Evolutionary conservation across 2,888 invertebrate genomes (phyloP).

Genomic region (Willowsia nigromaculata): DNA sequence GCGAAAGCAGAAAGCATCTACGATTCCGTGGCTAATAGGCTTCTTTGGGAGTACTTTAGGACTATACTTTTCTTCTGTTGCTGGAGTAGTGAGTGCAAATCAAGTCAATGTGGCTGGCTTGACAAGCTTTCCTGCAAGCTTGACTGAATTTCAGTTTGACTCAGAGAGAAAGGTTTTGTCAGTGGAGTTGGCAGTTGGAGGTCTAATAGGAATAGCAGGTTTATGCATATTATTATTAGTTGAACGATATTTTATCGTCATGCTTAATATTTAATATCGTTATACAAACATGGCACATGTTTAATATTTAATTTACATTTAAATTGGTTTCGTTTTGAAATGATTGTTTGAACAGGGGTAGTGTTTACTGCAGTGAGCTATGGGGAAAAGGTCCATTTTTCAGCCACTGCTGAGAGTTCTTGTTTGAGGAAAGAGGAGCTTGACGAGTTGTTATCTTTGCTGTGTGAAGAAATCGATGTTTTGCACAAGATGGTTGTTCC

Average conservation of each 20-base stretch:
- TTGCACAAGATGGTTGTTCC: not conserved
- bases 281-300: too few species aligned
- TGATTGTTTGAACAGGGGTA: constrained; percentile 4
- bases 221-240: too few species aligned
- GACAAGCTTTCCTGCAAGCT: constrained; percentile 45
- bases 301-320: not conserved
- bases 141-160: not conserved
- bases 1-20: constrained; percentile 37
- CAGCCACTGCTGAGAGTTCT: constrained; percentile 41
- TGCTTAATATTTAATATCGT: too few species aligned
- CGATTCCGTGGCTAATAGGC: constrained; percentile 21
- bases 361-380: constrained; percentile 51
- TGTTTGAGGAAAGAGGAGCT: constrained; percentile 10
- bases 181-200: constrained; percentile 34
- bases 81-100: constrained; percentile 17
- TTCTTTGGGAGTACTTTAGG: constrained; percentile 44
- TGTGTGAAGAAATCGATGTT: constrained; percentile 31
- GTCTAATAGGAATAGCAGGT: constrained; percentile 46
- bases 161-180: constrained; percentile 3
- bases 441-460: not conserved
- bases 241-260: too few species aligned
- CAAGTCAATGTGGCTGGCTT: constrained; percentile 38
- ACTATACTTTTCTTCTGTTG: constrained; percentile 13
- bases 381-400: constrained; percentile 12
- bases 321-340: not conserved